Evolutionary conservation across 2,797 vertebrate species (phyloP).

Genomic region (Esox masquinongy): DNA sequence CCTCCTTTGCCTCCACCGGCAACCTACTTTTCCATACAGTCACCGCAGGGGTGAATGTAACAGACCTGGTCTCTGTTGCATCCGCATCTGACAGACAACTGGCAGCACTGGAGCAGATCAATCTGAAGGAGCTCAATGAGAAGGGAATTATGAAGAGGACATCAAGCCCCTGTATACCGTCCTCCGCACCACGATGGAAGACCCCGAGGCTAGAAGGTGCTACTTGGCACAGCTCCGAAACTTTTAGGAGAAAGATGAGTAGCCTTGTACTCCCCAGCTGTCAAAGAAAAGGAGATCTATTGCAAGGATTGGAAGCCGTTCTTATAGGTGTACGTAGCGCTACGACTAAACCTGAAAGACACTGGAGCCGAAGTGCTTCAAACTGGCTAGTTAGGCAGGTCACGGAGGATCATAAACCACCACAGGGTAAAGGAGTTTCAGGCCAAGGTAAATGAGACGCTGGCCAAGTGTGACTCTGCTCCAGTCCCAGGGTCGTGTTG

Average conservation of each 20-base stretch:
- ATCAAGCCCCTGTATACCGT: constrained; percentile 55
- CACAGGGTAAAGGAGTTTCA: constrained; percentile 40
- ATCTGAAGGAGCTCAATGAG: constrained; percentile 47
- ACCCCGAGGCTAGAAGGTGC: constrained; percentile 16
- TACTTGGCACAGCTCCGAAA: constrained; percentile 45
- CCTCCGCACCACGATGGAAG: constrained; percentile 49
- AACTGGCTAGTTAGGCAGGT: constrained; percentile 28
- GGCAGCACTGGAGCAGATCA: constrained; percentile 50
- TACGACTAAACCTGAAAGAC: constrained; percentile 37
- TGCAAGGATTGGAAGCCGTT: constrained; percentile 5
- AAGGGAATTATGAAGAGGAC: constrained; percentile 49
- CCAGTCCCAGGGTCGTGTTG: background rate
- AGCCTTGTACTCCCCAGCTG: constrained; percentile 47
- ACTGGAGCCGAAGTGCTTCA: constrained; percentile 54
- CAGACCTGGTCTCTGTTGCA: constrained; percentile 32
- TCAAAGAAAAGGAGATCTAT: background rate
- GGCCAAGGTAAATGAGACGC: constrained; percentile 45
- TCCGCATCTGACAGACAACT: constrained; percentile 45
- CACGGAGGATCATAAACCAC: too few relatives aligned
- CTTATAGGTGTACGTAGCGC: constrained; percentile 50
- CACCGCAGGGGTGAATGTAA: constrained; percentile 47
- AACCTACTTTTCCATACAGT: constrained; percentile 55
- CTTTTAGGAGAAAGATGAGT: constrained; percentile 42
- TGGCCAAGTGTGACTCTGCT: constrained; percentile 41
- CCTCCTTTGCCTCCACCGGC: constrained; percentile 49